Evolutionary conservation across 2,888 invertebrate genomes (phyloP), one percentile per base, ranked within the genome.

Genomic region (Eustalomyia histrio): DNA sequence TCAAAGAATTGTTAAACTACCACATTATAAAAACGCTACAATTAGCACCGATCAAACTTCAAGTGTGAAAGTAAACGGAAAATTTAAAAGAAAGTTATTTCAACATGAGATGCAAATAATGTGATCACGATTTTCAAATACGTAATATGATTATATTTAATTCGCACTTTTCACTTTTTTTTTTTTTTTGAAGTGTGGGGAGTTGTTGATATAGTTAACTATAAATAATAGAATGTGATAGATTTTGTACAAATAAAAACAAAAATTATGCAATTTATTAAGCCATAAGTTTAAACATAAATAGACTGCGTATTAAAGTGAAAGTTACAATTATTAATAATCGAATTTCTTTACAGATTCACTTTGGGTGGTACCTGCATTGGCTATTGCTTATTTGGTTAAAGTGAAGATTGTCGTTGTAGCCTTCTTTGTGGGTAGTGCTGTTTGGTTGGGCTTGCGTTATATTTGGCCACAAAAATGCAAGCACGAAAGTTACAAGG

Each of bases 371-470:
- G 82, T 86, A 60, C 85, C 86, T 63, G 87, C 90, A 2, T 68
- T 90, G 72, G 90, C 88, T 0, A 87, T 90, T 65, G 87, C 90
- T 35, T 90, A 89, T 67, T 89, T 88, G 87, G 84, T 90, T 17
- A 90, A 90, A 84, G 87, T 90, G 21, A 90, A 90, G 83, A 85
- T 90, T 24, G 86, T 90, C 0, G 86, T 90, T 39, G 88, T 90
- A 8, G 87, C 88, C 18, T 90, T 90, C 84, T 86, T 90, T 79
- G 84, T 90, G 68, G 91, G 90, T 29, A 88, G 88, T 33, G 89
- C 90, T 2, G 83, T 90, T 14, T 88, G 88, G 17, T 84, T 88
- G 84, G 90, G 89, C 2, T 81, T 89, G 21, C 87, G 87, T 47
- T 89, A 90, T 65, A 83, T 88, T 16, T 85, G 84, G 85, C 86